Evolutionary conservation across 2,797 vertebrate genomes (phyloP).

Genomic region (Parotocinclus haroldoi): DNA sequence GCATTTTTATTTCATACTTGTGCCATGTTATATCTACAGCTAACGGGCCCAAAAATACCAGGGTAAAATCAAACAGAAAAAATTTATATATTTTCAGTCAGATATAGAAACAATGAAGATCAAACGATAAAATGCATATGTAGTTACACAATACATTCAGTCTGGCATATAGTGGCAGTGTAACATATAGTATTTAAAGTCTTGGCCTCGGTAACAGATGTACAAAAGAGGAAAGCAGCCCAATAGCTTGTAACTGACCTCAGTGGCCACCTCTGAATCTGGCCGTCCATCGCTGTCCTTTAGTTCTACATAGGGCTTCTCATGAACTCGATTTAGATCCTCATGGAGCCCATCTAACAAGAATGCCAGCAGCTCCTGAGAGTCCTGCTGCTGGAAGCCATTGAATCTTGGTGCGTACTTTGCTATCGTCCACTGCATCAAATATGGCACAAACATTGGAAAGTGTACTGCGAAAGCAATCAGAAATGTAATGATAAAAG

Average conservation of each 20-base stretch:
- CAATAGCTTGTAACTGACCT: conserved; percentile 70
- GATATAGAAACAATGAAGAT: too few species aligned
- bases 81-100: too few species aligned
- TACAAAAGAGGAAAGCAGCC: neutral
- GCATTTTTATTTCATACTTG: too few species aligned
- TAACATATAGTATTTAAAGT: too few species aligned
- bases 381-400: conserved; percentile 98
- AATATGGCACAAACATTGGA: neutral
- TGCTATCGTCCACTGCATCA: conserved; percentile 92
- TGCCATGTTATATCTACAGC: too few species aligned
- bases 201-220: neutral
- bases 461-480: neutral
- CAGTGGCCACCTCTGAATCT: conserved; percentile 95
- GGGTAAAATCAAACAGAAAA: too few species aligned
- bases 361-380: conserved; percentile 95
- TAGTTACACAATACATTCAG: too few species aligned
- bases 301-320: conserved; percentile 96
- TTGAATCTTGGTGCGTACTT: conserved; percentile 98
- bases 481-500: too few species aligned
- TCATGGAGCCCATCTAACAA: conserved; percentile 96
- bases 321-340: conserved; percentile 94
- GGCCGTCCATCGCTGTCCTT: conserved; percentile 95
- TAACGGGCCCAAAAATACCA: too few species aligned
- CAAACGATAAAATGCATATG: too few species aligned
- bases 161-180: too few species aligned